Conservation (phyloP, 1,140 invertebrate genomes). For the Ylistrum balloti region DNA sequence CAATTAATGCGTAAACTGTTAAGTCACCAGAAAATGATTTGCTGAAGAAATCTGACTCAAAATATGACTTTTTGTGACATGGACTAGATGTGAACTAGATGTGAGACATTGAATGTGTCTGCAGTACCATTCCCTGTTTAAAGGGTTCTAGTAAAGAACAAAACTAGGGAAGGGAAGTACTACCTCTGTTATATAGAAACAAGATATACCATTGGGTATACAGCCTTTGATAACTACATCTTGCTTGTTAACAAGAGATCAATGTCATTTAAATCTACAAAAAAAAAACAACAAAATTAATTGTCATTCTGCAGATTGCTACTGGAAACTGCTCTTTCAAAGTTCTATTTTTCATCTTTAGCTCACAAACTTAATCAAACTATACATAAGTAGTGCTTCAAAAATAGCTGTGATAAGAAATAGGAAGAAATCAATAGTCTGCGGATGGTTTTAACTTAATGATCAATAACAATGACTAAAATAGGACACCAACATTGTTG, state of each 20-base stretch:
- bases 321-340: not conserved
- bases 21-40: not conserved
- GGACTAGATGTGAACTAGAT: not conserved
- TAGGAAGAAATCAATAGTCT: not conserved
- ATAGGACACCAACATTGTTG: too few species aligned
- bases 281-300: not conserved
- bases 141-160: not conserved
- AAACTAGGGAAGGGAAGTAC: too few species aligned
- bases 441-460: too few species aligned
- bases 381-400: not conserved
- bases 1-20: not conserved
- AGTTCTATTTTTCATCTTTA: not conserved
- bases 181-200: too few species aligned
- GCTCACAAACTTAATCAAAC: not conserved
- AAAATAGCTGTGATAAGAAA: not conserved
- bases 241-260: not conserved
- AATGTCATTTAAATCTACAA: not conserved
- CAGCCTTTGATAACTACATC: not conserved
- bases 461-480: too few species aligned
- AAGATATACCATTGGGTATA: too few species aligned
- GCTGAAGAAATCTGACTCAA: not conserved
- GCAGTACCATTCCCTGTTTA: not conserved
- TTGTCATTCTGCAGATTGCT: not conserved
- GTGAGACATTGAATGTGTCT: not conserved
- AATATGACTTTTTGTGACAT: not conserved